Conservation (phyloP, 1,140 invertebrate genomes). For the Periplaneta americana region DNA sequence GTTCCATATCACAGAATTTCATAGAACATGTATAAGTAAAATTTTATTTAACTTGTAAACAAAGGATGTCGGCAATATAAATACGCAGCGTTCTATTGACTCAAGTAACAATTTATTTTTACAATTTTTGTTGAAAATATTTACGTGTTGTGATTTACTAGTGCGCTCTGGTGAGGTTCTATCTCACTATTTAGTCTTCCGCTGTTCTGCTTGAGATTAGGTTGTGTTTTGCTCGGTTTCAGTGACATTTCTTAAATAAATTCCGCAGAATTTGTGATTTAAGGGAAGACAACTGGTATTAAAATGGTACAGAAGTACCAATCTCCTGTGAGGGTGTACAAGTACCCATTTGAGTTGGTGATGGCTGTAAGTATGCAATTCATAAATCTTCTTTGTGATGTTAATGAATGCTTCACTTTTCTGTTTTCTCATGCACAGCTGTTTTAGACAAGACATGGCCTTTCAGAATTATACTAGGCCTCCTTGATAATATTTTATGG, state of each 20-base stretch:
- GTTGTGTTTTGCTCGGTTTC: background rate
- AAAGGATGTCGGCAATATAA: too few relatives aligned
- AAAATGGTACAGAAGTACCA: conserved; percentile 96
- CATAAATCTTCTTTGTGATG: background rate
- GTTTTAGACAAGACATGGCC: background rate
- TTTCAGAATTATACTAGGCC: background rate
- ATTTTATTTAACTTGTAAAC: too few relatives aligned
- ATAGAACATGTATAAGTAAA: too few relatives aligned
- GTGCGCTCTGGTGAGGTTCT: background rate
- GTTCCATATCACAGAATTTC: too few relatives aligned
- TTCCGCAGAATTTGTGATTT: background rate
- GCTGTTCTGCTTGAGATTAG: background rate
- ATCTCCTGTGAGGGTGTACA: conserved; percentile 92
- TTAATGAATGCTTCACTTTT: too few relatives aligned
- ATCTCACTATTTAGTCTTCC: background rate
- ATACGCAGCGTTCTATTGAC: too few relatives aligned
- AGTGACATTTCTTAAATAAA: background rate
- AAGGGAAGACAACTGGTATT: background rate
- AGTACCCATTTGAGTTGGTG: conserved; percentile 93
- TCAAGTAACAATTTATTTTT: too few relatives aligned
- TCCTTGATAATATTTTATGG: background rate
- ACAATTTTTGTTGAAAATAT: too few relatives aligned
- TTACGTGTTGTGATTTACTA: background rate
- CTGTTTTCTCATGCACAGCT: background rate
- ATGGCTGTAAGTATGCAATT: conserved; percentile 80